phyloP scores from a whole-genome alignment of 2,113 vertebrate genomes.

The Lophochroa leadbeateri region DNA sequence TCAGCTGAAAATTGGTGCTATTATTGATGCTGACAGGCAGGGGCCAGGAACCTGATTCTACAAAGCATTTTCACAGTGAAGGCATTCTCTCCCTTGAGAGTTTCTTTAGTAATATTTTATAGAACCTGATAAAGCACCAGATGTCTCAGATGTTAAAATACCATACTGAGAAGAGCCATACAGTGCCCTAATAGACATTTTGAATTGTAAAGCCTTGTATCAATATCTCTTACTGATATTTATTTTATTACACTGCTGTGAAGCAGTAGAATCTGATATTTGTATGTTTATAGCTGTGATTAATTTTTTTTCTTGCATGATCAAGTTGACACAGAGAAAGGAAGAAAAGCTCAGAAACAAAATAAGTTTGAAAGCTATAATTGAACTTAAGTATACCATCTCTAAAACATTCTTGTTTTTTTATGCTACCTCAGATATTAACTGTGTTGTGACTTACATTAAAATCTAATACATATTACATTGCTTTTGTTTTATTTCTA shows the following conservation, averaged over 20 bases:
- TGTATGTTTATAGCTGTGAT: background rate
- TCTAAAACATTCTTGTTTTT: background rate
- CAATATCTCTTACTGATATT: background rate
- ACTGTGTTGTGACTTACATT: background rate
- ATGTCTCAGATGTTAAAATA: background rate
- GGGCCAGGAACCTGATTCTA: background rate
- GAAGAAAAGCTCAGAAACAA: background rate
- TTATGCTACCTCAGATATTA: background rate
- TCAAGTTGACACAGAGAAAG: background rate
- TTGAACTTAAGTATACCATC: background rate
- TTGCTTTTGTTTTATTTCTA: background rate
- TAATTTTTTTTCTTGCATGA: background rate
- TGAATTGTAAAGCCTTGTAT: background rate
- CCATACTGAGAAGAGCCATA: background rate
- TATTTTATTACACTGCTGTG: background rate
- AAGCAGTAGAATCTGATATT: background rate
- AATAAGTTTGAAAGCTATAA: background rate
- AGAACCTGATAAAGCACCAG: background rate
- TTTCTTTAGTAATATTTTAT: background rate
- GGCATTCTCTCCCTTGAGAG: background rate
- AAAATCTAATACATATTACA: background rate
- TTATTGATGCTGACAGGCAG: background rate
- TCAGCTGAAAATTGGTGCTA: background rate
- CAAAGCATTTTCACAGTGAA: background rate
- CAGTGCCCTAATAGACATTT: background rate